Evolutionary conservation across 2,888 invertebrate genomes (phyloP), one percentile per base, ranked within the genome.

Genomic region (Archips crataeganus): DNA sequence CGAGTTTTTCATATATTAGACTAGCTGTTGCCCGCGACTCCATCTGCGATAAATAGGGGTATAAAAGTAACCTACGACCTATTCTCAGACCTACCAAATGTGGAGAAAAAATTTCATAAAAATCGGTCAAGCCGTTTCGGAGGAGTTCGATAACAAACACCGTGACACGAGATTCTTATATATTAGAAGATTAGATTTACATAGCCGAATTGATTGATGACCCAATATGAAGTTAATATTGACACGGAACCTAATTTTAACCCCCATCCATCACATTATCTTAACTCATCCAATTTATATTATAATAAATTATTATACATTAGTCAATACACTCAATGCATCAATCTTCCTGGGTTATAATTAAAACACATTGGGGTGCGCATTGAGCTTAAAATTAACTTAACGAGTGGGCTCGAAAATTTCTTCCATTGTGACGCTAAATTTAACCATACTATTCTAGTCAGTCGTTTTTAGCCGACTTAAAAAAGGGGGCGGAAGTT

Each of bases 241-340:
- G 10, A 42, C 57, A 13, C 15, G 39, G n/a, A 65, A 47, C 39
- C 36, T 66, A 67, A 67, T 42, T 45, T 54, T 67, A 32, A 42
- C 66, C 66, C 3, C 57, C n/a, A 67, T 67, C 66, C 39, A 67
- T 67, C 66, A 67, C 10, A 51, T 39, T 49, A 54, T 65, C 51
- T 36, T 34, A 64, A 51, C 65, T 39, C 36, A 23, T 39, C 65
- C 65, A 66, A 66, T 66, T 66, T 69, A 62, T 59, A 73, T 73
- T 69, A 73, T 51, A 67, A 67, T 64, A n/a, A n/a, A n/a, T n/a
- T n/a, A 69, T 73, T 73, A 51, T 42, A 62, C 59, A 5, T 23
- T 32, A 63, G 63, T n/a, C 49, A 59, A 54, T 36, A 23, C 23
- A 9, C 54, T 54, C 4, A 49, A 49, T 49, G n/a, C 49, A 49